These are phyloP conservation scores for Heterotilapia buettikoferi DNA, from an alignment of 2,113 vertebrate species.

Conservation along the genomic window DNA sequence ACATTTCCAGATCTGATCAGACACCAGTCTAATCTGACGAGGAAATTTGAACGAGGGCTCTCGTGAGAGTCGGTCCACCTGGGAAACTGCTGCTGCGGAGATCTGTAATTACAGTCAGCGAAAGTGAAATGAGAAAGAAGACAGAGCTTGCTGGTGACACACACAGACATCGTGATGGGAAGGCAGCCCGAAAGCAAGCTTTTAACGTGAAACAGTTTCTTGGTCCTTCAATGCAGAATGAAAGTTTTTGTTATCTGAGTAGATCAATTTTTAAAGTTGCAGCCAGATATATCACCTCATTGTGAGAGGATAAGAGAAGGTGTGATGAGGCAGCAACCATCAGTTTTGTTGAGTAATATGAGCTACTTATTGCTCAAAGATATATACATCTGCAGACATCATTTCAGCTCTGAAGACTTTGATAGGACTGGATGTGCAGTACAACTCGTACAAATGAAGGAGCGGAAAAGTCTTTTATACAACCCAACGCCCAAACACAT, in stretches of 20 bases:
- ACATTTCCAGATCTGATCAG: conserved; percentile 19
- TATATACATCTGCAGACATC: not conserved
- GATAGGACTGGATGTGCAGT: not conserved
- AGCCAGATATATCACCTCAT: not conserved
- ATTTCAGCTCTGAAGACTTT: not conserved
- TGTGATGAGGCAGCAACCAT: not conserved
- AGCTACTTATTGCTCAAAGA: not conserved
- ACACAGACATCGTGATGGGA: not conserved
- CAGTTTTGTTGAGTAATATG: not conserved
- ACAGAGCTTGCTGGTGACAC: not conserved
- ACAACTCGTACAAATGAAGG: not conserved
- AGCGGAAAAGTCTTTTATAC: not conserved
- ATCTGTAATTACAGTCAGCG: conserved; percentile 6
- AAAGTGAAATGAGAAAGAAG: not conserved
- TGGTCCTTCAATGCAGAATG: not conserved
- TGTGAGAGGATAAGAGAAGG: not conserved
- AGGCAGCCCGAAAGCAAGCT: not conserved
- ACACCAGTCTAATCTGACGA: conserved; percentile 18
- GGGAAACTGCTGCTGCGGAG: not conserved
- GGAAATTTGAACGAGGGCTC: conserved; percentile 28
- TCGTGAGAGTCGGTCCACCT: not conserved
- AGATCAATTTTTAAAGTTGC: not conserved
- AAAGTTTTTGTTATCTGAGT: not conserved
- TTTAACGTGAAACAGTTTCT: not conserved
- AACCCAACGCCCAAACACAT: fast-evolving